Conservation (phyloP, 2,797 vertebrate species). For the Cryptoblepharus egeriae region DNA sequence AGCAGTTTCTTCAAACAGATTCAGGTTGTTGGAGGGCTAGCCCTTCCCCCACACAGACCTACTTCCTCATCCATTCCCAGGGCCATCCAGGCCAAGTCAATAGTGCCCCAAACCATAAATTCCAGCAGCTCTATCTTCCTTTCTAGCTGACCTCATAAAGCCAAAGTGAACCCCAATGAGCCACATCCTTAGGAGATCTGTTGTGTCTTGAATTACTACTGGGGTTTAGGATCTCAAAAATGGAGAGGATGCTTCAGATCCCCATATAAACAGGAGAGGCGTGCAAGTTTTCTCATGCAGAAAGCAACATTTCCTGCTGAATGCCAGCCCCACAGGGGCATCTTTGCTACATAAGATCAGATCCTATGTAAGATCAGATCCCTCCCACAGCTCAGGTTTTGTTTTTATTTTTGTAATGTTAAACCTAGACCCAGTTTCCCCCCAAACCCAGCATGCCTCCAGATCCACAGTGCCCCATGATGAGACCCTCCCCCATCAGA, state of each 20-base stretch:
- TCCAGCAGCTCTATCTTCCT: background rate
- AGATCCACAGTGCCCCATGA: background rate
- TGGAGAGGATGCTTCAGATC: background rate
- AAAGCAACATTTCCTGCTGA: background rate
- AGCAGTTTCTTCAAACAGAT: background rate
- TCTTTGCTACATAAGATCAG: background rate
- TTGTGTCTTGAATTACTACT: background rate
- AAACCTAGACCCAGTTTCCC: background rate
- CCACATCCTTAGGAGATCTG: background rate
- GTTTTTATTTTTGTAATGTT: conserved; percentile 1
- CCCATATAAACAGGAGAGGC: background rate
- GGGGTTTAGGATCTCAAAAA: background rate
- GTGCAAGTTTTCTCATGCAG: background rate
- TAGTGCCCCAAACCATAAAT: background rate
- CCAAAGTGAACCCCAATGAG: background rate
- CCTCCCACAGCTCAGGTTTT: conserved; percentile 1
- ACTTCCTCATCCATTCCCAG: background rate
- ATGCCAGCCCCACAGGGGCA: background rate
- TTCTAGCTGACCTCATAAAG: background rate
- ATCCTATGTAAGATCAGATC: background rate
- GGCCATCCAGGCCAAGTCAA: background rate
- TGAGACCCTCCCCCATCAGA: background rate
- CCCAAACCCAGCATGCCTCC: conserved; percentile 5
- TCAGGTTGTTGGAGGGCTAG: background rate
- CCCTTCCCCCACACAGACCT: background rate